A percentile compares a stretch with the other conserved stretches of the same genome.
phyloP scores from a whole-genome alignment of 2,797 vertebrate genomes.

The Aeoliscus strigatus region DNA sequence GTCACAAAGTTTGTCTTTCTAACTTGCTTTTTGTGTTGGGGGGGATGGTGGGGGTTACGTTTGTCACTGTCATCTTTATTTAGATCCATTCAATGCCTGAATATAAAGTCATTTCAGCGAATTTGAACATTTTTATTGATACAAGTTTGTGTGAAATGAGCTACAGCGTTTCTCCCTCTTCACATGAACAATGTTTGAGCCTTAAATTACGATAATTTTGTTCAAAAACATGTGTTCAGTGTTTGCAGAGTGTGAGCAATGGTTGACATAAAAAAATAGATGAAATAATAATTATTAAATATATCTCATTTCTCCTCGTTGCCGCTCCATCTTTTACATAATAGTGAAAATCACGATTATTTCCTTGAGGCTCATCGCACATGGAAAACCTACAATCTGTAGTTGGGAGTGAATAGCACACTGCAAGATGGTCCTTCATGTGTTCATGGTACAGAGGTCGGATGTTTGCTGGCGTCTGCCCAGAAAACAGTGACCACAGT shows the following conservation, averaged over 20 bases:
- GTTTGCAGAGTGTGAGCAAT: too few species aligned
- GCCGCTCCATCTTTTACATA: too few species aligned
- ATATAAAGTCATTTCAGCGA: slow-evolving; percentile 6
- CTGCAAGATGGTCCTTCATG: too few species aligned
- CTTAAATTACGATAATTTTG: too few species aligned
- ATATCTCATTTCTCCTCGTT: too few species aligned
- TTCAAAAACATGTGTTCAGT: too few species aligned
- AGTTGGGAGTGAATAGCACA: slow-evolving; percentile 33
- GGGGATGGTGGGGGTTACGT: slow-evolving; percentile 14
- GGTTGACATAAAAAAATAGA: too few species aligned
- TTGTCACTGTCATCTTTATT: slow-evolving; percentile 35
- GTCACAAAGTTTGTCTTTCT: slow-evolving; percentile 32
- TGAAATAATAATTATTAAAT: too few species aligned
- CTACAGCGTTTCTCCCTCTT: slow-evolving; percentile 5
- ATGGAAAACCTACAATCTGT: too few species aligned
- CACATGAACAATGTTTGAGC: too few species aligned
- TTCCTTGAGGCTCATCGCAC: too few species aligned
- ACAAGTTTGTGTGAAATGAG: slow-evolving; percentile 4
- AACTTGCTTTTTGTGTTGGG: slow-evolving; percentile 20
- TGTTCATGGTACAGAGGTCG: slow-evolving; percentile 38
- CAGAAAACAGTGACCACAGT: slow-evolving; percentile 31
- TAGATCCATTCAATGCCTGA: slow-evolving; percentile 37
- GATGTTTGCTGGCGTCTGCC: slow-evolving; percentile 39
- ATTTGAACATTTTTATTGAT: slow-evolving; percentile 31
- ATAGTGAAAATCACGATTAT: too few species aligned